These are phyloP conservation scores for Troides oblongomaculatus DNA, from an alignment of 2,888 invertebrate genomes.

Conservation along the genomic window DNA sequence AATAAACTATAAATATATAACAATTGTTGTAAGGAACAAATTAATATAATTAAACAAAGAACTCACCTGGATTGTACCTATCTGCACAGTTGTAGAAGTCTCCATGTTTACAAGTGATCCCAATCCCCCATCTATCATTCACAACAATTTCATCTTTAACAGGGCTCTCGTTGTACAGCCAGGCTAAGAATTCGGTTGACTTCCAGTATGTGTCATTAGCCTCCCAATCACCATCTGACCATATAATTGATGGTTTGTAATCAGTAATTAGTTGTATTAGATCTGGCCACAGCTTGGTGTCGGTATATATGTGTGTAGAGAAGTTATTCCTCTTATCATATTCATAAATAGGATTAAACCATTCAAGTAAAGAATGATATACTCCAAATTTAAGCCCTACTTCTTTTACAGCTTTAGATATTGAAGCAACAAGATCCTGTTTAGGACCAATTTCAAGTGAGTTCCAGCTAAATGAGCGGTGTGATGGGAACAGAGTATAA, in stretches of 20 bases:
- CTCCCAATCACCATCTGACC: conserved; percentile 98
- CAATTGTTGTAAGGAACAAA: background rate
- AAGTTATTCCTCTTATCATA: conserved; percentile 84
- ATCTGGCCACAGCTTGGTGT: conserved; percentile 87
- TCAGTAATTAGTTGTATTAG: conserved; percentile 86
- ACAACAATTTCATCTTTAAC: conserved; percentile 93
- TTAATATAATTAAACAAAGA: background rate
- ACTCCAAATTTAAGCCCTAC: conserved; percentile 87
- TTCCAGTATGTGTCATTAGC: conserved; percentile 90
- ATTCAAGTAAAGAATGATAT: conserved; percentile 92
- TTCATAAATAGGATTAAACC: conserved; percentile 91
- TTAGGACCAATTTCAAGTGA: conserved; percentile 88
- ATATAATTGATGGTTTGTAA: conserved; percentile 88
- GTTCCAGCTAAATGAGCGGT: conserved; percentile 91
- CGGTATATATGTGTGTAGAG: conserved; percentile 83
- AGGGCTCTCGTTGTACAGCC: conserved; percentile 95
- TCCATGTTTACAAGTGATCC: conserved; percentile 90
- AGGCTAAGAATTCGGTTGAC: conserved; percentile 90
- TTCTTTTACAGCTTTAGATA: conserved; percentile 83
- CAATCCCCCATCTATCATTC: conserved; percentile 96
- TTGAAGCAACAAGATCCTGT: conserved; percentile 87
- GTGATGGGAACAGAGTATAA: conserved; percentile 90
- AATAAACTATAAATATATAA: background rate
- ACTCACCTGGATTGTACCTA: conserved; percentile 74
- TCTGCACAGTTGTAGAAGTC: conserved; percentile 93